Percentiles rank a stretch among this genome's conserved stretches.
phyloP scores from a whole-genome alignment of 2,888 invertebrate genomes.

The Philereme transversata region DNA sequence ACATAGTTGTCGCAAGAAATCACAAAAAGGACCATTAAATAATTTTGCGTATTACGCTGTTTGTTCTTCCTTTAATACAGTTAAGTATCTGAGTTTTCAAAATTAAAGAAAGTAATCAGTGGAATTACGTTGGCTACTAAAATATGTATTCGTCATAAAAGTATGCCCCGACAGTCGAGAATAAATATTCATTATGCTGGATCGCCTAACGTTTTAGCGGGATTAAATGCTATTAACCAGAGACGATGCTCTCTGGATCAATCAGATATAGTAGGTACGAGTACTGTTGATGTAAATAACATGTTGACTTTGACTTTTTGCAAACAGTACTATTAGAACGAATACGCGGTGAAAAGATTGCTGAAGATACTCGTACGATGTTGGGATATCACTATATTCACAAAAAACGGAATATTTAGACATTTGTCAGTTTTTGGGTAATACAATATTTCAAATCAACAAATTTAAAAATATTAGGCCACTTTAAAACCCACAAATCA shows the following conservation, averaged over 20 bases:
- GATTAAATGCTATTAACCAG: slow-evolving; percentile 79
- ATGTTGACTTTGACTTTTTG: slow-evolving; percentile 11
- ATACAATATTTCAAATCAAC: no score
- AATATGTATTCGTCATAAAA: slow-evolving; percentile 84
- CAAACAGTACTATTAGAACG: no score
- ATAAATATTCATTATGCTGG: slow-evolving; percentile 83
- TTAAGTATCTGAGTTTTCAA: slow-evolving; percentile 64
- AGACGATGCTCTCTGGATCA: slow-evolving; percentile 71
- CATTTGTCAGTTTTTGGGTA: no score
- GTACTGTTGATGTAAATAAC: slow-evolving; percentile 33
- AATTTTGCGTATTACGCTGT: slow-evolving; percentile 63
- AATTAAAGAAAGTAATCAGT: slow-evolving; percentile 83
- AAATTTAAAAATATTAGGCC: no score
- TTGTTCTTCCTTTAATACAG: slow-evolving; percentile 74
- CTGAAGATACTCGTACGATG: no score
- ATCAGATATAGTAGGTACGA: slow-evolving; percentile 53
- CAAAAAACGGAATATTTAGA: no score
- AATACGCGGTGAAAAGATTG: no score
- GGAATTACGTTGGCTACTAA: slow-evolving; percentile 80
- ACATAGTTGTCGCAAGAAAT: slow-evolving; percentile 3
- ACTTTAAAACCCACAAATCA: no score
- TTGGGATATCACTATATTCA: no score
- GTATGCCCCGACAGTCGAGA: slow-evolving; percentile 76
- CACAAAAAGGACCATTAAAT: slow-evolving; percentile 39
- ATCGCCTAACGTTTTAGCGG: slow-evolving; percentile 80